Percentiles rank a stretch among this genome's conserved stretches.
Evolutionary conservation across 2,113 vertebrate genomes (phyloP).

Genomic region (Amphilophus citrinellus): DNA sequence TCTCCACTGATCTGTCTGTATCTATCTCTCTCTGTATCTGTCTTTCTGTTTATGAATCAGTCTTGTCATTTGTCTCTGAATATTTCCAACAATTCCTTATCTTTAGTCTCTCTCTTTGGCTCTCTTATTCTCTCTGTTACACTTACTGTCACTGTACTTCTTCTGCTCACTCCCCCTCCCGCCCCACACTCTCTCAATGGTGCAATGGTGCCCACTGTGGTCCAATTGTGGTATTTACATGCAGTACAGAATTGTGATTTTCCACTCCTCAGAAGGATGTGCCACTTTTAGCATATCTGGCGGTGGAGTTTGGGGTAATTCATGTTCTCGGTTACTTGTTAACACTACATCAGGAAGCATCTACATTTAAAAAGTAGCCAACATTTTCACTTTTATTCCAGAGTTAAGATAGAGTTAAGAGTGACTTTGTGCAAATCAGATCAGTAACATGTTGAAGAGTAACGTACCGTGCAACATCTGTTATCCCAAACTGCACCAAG

Average conservation of each 20-base stretch:
- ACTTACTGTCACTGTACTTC: conserved; percentile 55
- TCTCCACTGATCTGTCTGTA: conserved; percentile 39
- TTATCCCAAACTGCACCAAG: conserved; percentile 51
- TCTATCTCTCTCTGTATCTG: conserved; percentile 26
- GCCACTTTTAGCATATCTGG: conserved; percentile 53
- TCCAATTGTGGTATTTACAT: conserved; percentile 65
- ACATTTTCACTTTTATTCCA: background rate
- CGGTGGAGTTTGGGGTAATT: conserved; percentile 46
- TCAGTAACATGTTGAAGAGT: conserved; percentile 22
- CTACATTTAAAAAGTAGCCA: background rate
- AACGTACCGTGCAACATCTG: conserved; percentile 20
- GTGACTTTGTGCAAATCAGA: background rate
- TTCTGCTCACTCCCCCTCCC: conserved; percentile 45
- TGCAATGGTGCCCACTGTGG: conserved; percentile 66
- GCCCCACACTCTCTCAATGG: conserved; percentile 52
- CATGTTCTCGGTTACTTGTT: conserved; percentile 40
- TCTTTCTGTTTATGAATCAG: conserved; percentile 26
- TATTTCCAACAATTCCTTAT: conserved; percentile 48
- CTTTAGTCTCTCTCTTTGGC: conserved; percentile 38
- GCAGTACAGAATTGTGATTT: conserved; percentile 42
- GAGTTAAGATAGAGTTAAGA: background rate
- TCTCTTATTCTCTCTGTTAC: conserved; percentile 35
- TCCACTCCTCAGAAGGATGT: conserved; percentile 41
- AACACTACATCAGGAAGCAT: conserved; percentile 3
- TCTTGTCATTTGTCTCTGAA: conserved; percentile 35